Evolutionary conservation across 37 sponge, comb jelly and placozoan genomes (phyloP).

Genomic region (Beroe ovata): DNA sequence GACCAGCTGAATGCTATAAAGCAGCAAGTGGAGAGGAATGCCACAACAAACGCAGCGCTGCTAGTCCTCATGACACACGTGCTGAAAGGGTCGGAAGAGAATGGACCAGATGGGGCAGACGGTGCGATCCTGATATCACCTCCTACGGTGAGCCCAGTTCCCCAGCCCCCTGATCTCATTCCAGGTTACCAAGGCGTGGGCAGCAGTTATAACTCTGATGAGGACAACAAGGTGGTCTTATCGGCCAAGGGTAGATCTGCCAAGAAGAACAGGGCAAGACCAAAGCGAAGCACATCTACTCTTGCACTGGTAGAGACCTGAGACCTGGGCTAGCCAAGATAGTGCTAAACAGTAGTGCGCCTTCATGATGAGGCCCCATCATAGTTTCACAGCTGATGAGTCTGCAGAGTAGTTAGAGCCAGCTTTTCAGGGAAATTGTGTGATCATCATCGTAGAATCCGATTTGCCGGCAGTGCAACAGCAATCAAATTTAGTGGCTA

Average conservation of each 20-base stretch:
- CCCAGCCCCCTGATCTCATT: neutral
- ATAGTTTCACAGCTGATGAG: no score
- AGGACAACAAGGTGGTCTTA: neutral
- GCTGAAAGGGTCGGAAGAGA: neutral
- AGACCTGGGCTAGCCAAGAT: no score
- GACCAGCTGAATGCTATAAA: conserved; percentile 22
- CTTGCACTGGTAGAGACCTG: neutral
- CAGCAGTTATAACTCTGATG: no score
- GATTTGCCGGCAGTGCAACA: no score
- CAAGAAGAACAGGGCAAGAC: neutral
- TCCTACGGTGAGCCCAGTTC: neutral
- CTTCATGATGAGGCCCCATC: no score
- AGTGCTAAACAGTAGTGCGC: no score
- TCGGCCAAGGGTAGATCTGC: neutral
- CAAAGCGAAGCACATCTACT: neutral
- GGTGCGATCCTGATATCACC: neutral
- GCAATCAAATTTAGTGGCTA: no score
- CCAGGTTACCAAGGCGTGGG: neutral
- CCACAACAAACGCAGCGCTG: conserved; percentile 41
- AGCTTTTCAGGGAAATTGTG: no score
- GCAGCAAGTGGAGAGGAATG: conserved; percentile 22
- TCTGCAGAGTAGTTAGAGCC: no score
- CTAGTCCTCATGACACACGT: conserved; percentile 52
- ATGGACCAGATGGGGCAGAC: neutral
- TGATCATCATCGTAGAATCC: no score